A percentile compares a stretch with the other conserved stretches of the same genome.
Evolutionary conservation across 2,113 vertebrate genomes (phyloP).

Genomic region (Pedionomus torquatus): DNA sequence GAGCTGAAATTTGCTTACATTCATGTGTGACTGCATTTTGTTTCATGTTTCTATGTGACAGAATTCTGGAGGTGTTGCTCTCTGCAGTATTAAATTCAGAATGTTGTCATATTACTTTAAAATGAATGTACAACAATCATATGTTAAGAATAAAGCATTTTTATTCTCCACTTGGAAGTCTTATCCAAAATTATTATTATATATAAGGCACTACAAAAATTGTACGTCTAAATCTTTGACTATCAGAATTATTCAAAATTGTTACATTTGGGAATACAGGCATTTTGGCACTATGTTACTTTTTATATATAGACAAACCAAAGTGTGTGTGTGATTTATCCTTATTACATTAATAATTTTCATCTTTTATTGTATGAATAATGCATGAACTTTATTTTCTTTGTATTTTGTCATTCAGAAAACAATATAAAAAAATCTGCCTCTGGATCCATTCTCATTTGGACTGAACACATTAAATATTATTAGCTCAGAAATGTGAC

Average conservation of each 20-base stretch:
- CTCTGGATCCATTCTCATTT: constrained; percentile 6
- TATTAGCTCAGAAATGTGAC: constrained; percentile 4
- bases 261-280: neutral
- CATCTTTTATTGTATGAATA: constrained; percentile 8
- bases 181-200: neutral
- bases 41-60: neutral
- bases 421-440: neutral
- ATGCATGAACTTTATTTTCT: neutral
- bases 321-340: neutral
- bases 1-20: neutral
- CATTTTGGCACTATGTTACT: neutral
- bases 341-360: neutral
- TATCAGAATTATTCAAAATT: neutral
- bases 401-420: constrained; percentile 12
- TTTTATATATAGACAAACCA: neutral
- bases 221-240: neutral
- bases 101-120: neutral
- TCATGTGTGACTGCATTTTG: neutral
- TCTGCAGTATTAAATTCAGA: neutral
- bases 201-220: neutral
- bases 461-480: neutral
- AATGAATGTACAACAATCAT: neutral
- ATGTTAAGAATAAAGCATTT: neutral
- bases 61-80: neutral
- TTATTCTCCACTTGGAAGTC: neutral